These are phyloP conservation scores for Polyommatus icarus DNA, from an alignment of 2,888 invertebrate genomes.

Conservation along the genomic window DNA sequence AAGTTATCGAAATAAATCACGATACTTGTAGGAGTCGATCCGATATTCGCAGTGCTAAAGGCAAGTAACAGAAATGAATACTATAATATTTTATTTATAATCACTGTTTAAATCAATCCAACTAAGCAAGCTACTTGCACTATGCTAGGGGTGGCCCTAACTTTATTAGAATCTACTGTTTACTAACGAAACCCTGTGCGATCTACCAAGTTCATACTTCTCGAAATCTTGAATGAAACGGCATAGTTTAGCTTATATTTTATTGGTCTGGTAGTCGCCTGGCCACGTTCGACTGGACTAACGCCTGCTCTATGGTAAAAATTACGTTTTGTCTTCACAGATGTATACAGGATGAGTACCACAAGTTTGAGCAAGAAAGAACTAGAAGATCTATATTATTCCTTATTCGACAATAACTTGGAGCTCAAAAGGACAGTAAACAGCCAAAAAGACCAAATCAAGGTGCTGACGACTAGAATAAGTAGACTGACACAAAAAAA, in stretches of 20 bases:
- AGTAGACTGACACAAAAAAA: constrained; percentile 56
- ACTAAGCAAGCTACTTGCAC: no score
- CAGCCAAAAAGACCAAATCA: constrained; percentile 78
- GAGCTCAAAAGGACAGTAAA: constrained; percentile 82
- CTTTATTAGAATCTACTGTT: no score
- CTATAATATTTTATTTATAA: no score
- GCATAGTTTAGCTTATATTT: no score
- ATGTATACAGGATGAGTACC: constrained; percentile 56
- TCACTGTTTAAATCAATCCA: no score
- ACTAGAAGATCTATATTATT: constrained; percentile 84
- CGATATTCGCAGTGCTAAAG: constrained; percentile 42
- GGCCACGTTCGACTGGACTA: no score
- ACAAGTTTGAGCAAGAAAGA: constrained; percentile 82
- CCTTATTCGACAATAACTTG: constrained; percentile 81
- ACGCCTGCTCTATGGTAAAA: no score
- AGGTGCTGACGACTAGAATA: constrained; percentile 56
- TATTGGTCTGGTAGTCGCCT: no score
- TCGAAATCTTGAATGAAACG: no score
- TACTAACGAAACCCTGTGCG: no score
- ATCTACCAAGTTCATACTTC: no score
- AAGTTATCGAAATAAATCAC: constrained; percentile 46
- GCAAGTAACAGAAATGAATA: constrained; percentile 35
- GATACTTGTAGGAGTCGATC: constrained; percentile 48
- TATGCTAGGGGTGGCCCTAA: no score
- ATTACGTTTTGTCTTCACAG: constrained; percentile 43